Evolutionary conservation across 2,888 invertebrate species (phyloP).

Genomic region (Dynastes hyllus): DNA sequence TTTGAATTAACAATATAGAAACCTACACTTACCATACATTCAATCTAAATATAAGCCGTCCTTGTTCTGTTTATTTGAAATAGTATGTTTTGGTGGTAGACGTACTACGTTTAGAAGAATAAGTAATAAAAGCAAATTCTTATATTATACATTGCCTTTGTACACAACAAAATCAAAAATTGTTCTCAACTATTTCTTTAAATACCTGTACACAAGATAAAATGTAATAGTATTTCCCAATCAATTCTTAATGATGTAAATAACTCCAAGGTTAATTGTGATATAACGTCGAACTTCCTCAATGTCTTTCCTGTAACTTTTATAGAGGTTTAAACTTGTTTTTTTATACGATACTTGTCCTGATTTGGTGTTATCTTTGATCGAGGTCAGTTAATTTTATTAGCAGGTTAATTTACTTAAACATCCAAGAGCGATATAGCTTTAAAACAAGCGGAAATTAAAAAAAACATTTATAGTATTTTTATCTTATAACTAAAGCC

Average conservation of each 20-base stretch:
- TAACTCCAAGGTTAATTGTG: conserved; percentile 38
- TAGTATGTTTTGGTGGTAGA: too few species aligned
- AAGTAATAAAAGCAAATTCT: too few species aligned
- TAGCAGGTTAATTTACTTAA: conserved; percentile 14
- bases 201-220: too few species aligned
- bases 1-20: background rate
- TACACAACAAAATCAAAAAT: too few species aligned
- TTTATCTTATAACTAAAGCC: too few species aligned
- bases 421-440: too few species aligned
- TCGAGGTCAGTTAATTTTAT: conserved; percentile 26
- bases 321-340: background rate
- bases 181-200: too few species aligned
- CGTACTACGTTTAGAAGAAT: too few species aligned
- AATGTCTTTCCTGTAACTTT: conserved; percentile 31
- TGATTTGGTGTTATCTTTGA: conserved; percentile 14
- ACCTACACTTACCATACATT: conserved; percentile 2
- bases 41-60: conserved; percentile 6
- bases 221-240: conserved; percentile 13
- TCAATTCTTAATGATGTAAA: conserved; percentile 36
- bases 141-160: too few species aligned
- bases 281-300: conserved; percentile 33
- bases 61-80: background rate
- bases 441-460: too few species aligned
- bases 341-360: conserved; percentile 13
- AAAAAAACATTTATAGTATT: too few species aligned